These are phyloP conservation scores for Thalassophryne amazonica DNA, from an alignment of 2,797 vertebrate species.

Conservation along the genomic window DNA sequence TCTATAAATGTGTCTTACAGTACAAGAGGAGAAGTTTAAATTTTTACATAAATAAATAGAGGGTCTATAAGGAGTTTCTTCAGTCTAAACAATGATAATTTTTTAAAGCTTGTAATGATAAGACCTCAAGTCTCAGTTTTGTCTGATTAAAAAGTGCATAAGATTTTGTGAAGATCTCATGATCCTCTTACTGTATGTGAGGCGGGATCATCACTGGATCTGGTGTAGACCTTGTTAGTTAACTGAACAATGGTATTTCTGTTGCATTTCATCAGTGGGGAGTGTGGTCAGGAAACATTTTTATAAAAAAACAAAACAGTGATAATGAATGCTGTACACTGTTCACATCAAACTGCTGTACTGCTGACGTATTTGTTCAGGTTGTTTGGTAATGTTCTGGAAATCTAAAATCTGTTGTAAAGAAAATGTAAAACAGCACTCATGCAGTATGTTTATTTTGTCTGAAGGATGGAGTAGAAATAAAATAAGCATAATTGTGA, in stretches of 20 bases:
- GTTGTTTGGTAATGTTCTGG: background rate
- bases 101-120: too few species aligned
- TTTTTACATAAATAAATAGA: too few species aligned
- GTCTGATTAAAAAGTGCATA: background rate
- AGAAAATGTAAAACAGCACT: constrained; percentile 11
- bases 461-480: constrained; percentile 30
- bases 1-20: too few species aligned
- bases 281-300: background rate
- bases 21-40: too few species aligned
- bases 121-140: too few species aligned
- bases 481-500: constrained; percentile 13
- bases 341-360: background rate
- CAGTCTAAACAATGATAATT: too few species aligned
- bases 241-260: background rate
- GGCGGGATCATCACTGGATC: background rate
- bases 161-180: background rate
- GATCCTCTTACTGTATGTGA: background rate
- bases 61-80: too few species aligned
- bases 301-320: constrained; percentile 5
- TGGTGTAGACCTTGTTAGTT: background rate
- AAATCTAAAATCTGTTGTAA: constrained; percentile 6
- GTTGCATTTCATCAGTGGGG: background rate
- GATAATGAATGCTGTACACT: background rate
- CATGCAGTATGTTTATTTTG: constrained; percentile 2
- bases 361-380: background rate